A percentile compares a stretch with the other conserved stretches of the same genome.
Conservation (phyloP, 1,140 invertebrate species). For the Steinernema feltiae region DNA sequence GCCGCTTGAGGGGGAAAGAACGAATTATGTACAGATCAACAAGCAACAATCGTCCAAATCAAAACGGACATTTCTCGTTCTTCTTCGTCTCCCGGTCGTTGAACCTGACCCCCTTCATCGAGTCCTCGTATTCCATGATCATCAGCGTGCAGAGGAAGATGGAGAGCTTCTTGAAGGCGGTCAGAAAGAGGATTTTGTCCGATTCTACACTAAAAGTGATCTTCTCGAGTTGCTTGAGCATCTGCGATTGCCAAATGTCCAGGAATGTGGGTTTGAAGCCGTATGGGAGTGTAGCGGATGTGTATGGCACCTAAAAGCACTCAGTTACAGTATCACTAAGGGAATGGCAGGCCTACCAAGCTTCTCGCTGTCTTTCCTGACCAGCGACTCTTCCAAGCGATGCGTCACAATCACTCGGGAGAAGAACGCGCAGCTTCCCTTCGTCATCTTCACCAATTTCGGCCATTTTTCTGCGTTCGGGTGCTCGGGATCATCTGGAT, state of each 20-base stretch:
- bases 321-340: background rate
- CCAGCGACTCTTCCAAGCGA: background rate
- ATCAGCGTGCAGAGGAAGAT: background rate
- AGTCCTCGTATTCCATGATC: background rate
- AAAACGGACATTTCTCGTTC: no score
- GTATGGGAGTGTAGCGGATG: constrained; percentile 1
- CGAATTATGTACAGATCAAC: no score
- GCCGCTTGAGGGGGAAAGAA: no score
- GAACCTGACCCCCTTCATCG: background rate
- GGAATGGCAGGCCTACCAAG: background rate
- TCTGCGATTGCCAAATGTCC: background rate
- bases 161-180: background rate
- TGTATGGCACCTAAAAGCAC: background rate
- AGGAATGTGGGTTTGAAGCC: constrained; percentile 5
- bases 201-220: background rate
- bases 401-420: background rate
- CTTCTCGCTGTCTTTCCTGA: background rate
- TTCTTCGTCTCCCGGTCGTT: no score
- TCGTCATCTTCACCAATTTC: background rate
- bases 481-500: background rate
- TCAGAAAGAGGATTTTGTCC: background rate
- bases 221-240: background rate
- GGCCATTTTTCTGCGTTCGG: background rate
- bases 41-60: no score
- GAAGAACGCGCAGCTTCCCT: background rate